These are phyloP conservation scores for Polydesmus complanatus DNA, from an alignment of 2,888 invertebrate genomes.

Conservation along the genomic window DNA sequence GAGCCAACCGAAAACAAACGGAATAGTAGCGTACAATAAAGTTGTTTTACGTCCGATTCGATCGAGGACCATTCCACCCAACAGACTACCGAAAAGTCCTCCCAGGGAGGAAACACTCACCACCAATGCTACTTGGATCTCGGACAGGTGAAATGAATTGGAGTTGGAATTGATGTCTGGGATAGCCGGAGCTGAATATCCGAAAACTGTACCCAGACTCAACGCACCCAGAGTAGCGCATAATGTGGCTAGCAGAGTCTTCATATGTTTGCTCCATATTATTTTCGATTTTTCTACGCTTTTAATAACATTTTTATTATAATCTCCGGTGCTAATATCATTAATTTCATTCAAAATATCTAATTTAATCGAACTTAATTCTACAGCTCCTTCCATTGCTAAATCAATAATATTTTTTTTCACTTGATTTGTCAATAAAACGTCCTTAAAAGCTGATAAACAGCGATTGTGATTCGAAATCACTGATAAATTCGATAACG, in stretches of 20 bases:
- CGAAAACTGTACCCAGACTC: background rate
- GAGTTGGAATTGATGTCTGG: constrained; percentile 6
- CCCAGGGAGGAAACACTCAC: constrained; percentile 16
- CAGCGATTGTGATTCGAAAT: too few relatives aligned
- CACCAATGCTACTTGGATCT: background rate
- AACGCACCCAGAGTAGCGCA: background rate
- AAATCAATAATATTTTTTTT: too few relatives aligned
- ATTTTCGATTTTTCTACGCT: background rate
- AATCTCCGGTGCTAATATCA: too few relatives aligned
- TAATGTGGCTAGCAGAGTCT: background rate
- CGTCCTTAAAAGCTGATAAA: too few relatives aligned
- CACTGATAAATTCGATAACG: too few relatives aligned
- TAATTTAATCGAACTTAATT: too few relatives aligned
- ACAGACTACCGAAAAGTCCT: constrained; percentile 15
- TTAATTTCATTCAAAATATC: too few relatives aligned
- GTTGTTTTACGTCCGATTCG: constrained; percentile 14
- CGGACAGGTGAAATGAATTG: background rate
- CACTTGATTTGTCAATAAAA: too few relatives aligned
- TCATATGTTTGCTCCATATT: background rate
- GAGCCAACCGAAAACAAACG: constrained; percentile 16
- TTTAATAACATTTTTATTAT: too few relatives aligned
- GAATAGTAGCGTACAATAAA: constrained; percentile 11
- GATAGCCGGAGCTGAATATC: constrained; percentile 4
- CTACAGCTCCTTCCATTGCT: too few relatives aligned
- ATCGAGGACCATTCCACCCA: constrained; percentile 11